Conservation (phyloP, 2,113 vertebrate species). For the Halichoerus grypus region DNA sequence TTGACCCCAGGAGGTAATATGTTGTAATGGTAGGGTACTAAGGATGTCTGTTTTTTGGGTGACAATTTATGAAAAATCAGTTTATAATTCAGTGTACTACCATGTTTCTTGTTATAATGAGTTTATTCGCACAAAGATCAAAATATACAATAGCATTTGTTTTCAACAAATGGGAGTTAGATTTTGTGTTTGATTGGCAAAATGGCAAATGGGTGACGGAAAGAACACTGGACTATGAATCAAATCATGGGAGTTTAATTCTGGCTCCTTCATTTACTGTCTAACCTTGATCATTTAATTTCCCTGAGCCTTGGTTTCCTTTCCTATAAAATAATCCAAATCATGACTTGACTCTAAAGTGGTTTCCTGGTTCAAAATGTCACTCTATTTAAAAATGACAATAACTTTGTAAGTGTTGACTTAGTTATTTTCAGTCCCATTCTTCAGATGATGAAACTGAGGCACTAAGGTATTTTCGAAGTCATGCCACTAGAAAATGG, state of each 20-base stretch:
- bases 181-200: slow-evolving; percentile 25
- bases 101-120: background rate
- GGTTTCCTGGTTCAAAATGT: slow-evolving; percentile 18
- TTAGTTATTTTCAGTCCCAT: background rate
- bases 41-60: background rate
- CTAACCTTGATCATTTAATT: background rate
- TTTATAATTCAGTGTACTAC: background rate
- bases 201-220: slow-evolving; percentile 15
- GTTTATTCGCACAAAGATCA: slow-evolving; percentile 25
- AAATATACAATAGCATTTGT: slow-evolving; percentile 11
- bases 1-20: background rate
- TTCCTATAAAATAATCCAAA: background rate
- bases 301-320: slow-evolving; percentile 11
- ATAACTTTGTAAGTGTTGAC: background rate
- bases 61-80: slow-evolving; percentile 31
- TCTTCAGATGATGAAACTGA: background rate
- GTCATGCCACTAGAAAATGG: background rate
- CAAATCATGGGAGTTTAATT: slow-evolving; percentile 12
- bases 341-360: background rate
- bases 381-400: background rate
- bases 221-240: background rate
- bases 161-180: slow-evolving; percentile 39
- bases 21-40: background rate
- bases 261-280: background rate
- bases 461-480: background rate